Evolutionary conservation across 2,888 invertebrate genomes (phyloP).

Genomic region (Cheilosia grossa): DNA sequence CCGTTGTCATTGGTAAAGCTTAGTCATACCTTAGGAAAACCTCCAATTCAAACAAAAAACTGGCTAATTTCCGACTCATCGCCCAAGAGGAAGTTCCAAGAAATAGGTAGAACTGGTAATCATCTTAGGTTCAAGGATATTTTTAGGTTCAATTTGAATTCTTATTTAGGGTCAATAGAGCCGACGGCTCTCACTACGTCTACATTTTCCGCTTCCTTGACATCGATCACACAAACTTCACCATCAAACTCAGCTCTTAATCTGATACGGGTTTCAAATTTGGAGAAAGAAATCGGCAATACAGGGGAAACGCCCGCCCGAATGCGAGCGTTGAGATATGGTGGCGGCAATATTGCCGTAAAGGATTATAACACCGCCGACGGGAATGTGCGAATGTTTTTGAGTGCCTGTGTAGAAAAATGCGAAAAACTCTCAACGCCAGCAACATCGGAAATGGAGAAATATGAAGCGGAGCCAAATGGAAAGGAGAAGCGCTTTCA

Average conservation of each 20-base stretch:
- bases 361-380: conserved; percentile 57
- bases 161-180: conserved; percentile 41
- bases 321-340: conserved; percentile 31
- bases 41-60: conserved; percentile 76
- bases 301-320: conserved; percentile 46
- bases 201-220: conserved; percentile 31
- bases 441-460: conserved; percentile 40
- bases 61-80: conserved; percentile 81
- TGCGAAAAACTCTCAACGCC: conserved; percentile 22
- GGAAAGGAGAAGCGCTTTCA: conserved; percentile 56
- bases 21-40: conserved; percentile 68
- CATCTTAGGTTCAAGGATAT: conserved; percentile 51
- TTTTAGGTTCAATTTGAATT: conserved; percentile 57
- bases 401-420: conserved; percentile 49
- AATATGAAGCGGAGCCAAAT: conserved; percentile 53
- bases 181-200: conserved; percentile 35
- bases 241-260: conserved; percentile 60
- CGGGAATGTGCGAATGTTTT: conserved; percentile 54
- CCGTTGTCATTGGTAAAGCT: conserved; percentile 78
- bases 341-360: conserved; percentile 3
- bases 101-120: conserved; percentile 61
- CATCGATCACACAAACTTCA: conserved; percentile 42
- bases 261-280: conserved; percentile 60
- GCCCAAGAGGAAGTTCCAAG: conserved; percentile 77
- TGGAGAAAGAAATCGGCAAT: conserved; percentile 58